Conservation (phyloP, 35 echinoderm and acorn worm genomes). For the Holothuria glaberrima region DNA sequence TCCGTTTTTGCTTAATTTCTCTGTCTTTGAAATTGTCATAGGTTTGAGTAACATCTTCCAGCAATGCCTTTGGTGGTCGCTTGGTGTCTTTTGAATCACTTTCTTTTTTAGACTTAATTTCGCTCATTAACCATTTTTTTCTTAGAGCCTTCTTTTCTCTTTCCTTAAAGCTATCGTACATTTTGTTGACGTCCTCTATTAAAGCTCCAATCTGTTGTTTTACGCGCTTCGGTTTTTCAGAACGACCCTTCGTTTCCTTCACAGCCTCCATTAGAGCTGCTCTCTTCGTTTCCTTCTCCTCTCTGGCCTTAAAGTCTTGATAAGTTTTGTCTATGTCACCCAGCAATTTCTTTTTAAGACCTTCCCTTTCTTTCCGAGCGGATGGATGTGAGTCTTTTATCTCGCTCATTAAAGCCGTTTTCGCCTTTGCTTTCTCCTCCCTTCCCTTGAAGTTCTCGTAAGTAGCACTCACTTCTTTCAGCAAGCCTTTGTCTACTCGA, state of each 20-base stretch:
- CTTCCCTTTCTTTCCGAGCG: neutral
- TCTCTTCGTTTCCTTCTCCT: neutral
- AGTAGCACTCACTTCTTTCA: neutral
- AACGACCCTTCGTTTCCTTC: conserved; percentile 35
- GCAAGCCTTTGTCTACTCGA: neutral
- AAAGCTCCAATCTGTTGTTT: conserved; percentile 12
- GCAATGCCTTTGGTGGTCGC: conserved; percentile 10
- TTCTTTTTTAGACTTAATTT: neutral
- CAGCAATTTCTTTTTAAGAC: neutral
- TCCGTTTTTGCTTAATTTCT: conserved; percentile 10
- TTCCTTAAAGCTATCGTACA: conserved; percentile 29
- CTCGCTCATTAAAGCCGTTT: conserved; percentile 17
- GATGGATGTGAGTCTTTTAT: conserved; percentile 10
- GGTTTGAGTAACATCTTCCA: neutral
- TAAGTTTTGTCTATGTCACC: conserved; percentile 8
- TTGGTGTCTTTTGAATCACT: conserved; percentile 1
- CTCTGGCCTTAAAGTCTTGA: conserved; percentile 13
- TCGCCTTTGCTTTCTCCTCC: conserved; percentile 1
- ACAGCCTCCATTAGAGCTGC: neutral
- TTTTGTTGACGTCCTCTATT: neutral
- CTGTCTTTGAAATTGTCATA: conserved; percentile 16
- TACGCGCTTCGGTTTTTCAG: conserved; percentile 4
- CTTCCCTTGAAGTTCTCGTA: conserved; percentile 17
- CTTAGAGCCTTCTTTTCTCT: conserved; percentile 8
- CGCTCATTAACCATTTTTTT: neutral